phyloP scores from a whole-genome alignment of 2,888 invertebrate genomes.

The Himalopsyche japonica region DNA sequence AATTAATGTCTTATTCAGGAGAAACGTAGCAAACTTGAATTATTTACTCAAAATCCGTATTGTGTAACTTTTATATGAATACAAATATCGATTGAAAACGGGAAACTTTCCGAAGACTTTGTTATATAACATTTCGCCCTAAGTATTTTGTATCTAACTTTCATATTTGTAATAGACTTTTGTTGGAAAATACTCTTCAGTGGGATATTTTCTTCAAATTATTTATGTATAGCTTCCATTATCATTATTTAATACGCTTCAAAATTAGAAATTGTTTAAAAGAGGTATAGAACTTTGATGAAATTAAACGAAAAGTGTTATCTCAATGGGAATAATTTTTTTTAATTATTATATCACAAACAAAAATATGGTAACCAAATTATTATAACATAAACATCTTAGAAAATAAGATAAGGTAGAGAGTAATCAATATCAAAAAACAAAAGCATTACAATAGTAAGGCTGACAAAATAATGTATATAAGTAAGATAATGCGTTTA shows the following conservation, averaged over 20 bases:
- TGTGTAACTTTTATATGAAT: neutral
- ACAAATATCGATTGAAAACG: constrained; percentile 1
- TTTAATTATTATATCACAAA: no score
- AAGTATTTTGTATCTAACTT: neutral
- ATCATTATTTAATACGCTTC: neutral
- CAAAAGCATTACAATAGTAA: no score
- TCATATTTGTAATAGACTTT: neutral
- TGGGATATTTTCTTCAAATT: neutral
- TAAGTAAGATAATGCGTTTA: no score
- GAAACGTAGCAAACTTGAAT: constrained; percentile 1
- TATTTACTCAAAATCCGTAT: constrained; percentile 4
- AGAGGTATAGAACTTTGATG: neutral
- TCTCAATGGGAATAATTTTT: neutral
- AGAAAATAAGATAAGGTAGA: no score
- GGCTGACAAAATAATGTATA: no score
- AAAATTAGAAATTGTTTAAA: neutral
- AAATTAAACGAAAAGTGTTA: neutral
- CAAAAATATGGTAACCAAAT: no score
- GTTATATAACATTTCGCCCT: neutral
- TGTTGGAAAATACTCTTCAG: neutral
- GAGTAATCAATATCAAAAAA: no score
- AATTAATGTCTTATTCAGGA: constrained; percentile 17
- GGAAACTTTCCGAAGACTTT: neutral
- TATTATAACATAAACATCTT: no score
- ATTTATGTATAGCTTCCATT: neutral